Conservation (phyloP, 2,888 invertebrate species). For the Troilus luridus region DNA sequence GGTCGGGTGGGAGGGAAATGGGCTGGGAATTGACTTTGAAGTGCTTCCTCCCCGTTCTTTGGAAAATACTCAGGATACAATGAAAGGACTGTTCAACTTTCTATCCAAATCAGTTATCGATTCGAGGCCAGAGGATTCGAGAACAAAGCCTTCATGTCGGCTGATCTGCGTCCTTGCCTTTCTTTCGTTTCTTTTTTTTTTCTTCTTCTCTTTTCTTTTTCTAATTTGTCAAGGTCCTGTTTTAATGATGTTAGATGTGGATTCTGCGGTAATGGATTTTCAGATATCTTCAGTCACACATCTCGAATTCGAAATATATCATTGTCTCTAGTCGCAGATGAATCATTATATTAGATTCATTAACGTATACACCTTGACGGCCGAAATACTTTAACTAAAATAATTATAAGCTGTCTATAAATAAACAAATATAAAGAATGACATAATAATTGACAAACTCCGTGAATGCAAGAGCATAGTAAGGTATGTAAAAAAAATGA, state of each 20-base stretch:
- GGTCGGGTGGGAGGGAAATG: conserved; percentile 29
- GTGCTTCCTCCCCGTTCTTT: conserved; percentile 51
- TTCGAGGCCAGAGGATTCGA: conserved; percentile 19
- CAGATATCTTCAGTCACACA: neutral
- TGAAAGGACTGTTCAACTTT: conserved; percentile 56
- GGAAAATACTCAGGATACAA: conserved; percentile 49
- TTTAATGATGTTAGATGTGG: conserved; percentile 39
- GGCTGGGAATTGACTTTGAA: conserved; percentile 53
- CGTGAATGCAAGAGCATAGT: too few relatives aligned
- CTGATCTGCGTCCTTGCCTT: conserved; percentile 20
- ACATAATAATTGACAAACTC: too few relatives aligned
- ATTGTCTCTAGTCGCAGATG: neutral
- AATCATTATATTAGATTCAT: neutral
- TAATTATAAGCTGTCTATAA: too few relatives aligned
- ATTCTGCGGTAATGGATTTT: conserved; percentile 34
- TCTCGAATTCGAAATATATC: neutral
- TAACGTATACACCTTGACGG: too few relatives aligned
- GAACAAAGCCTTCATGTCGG: conserved; percentile 53
- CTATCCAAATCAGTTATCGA: conserved; percentile 56
- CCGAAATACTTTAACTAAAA: too few relatives aligned
- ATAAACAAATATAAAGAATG: too few relatives aligned
- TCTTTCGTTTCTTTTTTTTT: neutral
- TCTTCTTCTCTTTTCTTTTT: neutral
- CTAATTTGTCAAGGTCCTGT: conserved; percentile 37
- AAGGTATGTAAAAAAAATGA: too few relatives aligned